Conservation (phyloP, 2,797 vertebrate genomes). For the Euthynnus affinis region DNA sequence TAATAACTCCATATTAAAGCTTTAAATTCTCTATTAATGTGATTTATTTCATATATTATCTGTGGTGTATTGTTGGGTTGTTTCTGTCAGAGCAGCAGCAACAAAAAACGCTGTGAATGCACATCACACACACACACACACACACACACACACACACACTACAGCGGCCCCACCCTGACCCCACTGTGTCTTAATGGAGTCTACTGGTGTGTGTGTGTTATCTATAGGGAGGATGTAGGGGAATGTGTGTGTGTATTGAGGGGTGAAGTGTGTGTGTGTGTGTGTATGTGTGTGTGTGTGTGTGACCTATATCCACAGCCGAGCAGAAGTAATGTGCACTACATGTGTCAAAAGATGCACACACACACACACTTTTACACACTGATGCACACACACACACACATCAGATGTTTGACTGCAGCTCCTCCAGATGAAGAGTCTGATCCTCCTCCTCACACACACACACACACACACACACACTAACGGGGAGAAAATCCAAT, state of each 20-base stretch:
- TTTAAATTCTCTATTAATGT: too few species aligned
- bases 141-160: slow-evolving; percentile 9
- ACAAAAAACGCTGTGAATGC: neutral
- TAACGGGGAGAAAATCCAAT: slow-evolving; percentile 64
- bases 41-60: too few species aligned
- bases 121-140: slow-evolving; percentile 1
- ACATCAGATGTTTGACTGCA: slow-evolving; percentile 3
- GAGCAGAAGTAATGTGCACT: slow-evolving; percentile 76
- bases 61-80: too few species aligned
- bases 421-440: slow-evolving; percentile 43
- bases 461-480: neutral
- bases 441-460: slow-evolving; percentile 40
- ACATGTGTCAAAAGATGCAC: slow-evolving; percentile 29
- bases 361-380: slow-evolving; percentile 1
- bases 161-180: slow-evolving; percentile 10
- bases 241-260: neutral
- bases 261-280: slow-evolving; percentile 9
- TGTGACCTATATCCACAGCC: slow-evolving; percentile 80
- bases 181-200: slow-evolving; percentile 24
- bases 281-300: slow-evolving; percentile 14
- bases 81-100: neutral
- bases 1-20: too few species aligned
- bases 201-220: slow-evolving; percentile 7
- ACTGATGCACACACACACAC: slow-evolving; percentile 19
- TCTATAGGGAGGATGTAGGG: neutral